Base-by-base conservation (phyloP, 2,113 vertebrate genomes). In the Lathamus discolor region DNA sequence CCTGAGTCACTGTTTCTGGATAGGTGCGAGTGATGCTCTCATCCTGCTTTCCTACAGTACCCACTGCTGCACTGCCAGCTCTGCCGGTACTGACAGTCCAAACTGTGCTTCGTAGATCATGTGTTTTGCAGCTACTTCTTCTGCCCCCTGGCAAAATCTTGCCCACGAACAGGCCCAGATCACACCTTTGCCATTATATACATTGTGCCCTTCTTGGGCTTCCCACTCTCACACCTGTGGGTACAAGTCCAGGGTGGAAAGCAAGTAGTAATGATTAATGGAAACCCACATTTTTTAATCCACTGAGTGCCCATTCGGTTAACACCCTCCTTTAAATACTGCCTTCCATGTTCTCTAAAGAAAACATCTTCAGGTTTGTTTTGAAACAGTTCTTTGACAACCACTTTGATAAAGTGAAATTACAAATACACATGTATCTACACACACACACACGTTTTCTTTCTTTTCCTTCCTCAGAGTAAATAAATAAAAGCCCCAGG, bases 121-220 rank as follows among this genome's bases (percentile, higher is more conserved):
- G 33, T 74, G 41, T 62, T 92, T 70, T 61, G 33, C 51, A 86
- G 90, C 44, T 93, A 35, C 23, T 80, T 81, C 78, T 87, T 86
- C 31, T 69, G 28, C 41, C 28, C 27, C 31, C 78, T 43, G 54
- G 20, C 13, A 82, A 92, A 82, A 64, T 23, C 39, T 77, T 49
- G 22, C 29, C 33, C 39, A 41, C 41, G 37, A 59, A 67, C 51
- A 48, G 11, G 13, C 79, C 66, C 29, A 83, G 46, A 63, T 63
- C 15, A 17, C 59, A 49, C 54, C 52, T 95, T 46, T 75, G 35
- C 13, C 17, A 27, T 66, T 33, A 22, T 22, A 24, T 25, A 66
- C 4, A 9, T 5, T 13, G 8, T 54, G 22, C 9, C 39, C 2
- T 74, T 69, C 46, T 57, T 70, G 68, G 41, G 4, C 18, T 75